Conservation (phyloP, 2,113 vertebrate species). For the Forbesichthys papilliferus region DNA sequence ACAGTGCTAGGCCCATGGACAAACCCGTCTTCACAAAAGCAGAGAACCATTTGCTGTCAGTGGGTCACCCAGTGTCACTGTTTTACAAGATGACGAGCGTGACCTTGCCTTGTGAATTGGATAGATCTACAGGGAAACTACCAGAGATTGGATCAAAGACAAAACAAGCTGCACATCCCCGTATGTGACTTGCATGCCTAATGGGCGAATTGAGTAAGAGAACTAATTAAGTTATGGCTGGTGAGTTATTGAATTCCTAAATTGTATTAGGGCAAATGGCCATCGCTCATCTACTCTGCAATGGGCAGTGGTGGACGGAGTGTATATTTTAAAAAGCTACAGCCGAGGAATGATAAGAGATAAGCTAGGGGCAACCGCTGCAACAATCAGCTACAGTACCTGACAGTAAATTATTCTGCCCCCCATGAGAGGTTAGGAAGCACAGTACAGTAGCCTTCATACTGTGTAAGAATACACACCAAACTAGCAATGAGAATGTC, state of each 20-base stretch:
- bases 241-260: background rate
- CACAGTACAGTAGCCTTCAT: too few relatives aligned
- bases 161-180: too few relatives aligned
- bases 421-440: too few relatives aligned
- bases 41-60: conserved; percentile 20
- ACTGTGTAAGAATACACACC: too few relatives aligned
- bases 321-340: background rate
- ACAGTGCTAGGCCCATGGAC: conserved; percentile 51
- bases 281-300: background rate
- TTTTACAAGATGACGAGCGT: conserved; percentile 49
- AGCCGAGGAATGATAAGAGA: too few relatives aligned
- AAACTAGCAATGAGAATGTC: too few relatives aligned
- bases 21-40: conserved; percentile 10
- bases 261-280: background rate
- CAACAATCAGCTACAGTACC: too few relatives aligned
- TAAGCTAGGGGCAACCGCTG: too few relatives aligned
- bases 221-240: background rate
- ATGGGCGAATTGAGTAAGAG: background rate
- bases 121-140: conserved; percentile 26
- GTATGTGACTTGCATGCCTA: too few relatives aligned
- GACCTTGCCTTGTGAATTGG: conserved; percentile 47
- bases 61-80: conserved; percentile 53
- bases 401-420: too few relatives aligned
- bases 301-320: background rate
- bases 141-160: conserved; percentile 20